A percentile compares a stretch with the other conserved stretches of the same genome.
These are phyloP conservation scores for Maniola hyperantus DNA, from an alignment of 2,888 invertebrate genomes.

Conservation along the genomic window DNA sequence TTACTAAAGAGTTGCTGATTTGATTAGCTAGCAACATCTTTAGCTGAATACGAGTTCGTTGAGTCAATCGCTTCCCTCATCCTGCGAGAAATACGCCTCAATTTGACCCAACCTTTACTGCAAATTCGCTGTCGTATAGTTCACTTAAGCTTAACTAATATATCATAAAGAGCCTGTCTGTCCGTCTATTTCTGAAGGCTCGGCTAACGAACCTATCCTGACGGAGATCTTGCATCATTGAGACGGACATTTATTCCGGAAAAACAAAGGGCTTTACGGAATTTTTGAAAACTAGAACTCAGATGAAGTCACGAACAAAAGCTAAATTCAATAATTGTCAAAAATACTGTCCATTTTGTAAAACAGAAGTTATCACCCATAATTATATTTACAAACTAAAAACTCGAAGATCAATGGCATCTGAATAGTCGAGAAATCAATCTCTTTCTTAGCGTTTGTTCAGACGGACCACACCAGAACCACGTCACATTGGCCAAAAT, in stretches of 20 bases:
- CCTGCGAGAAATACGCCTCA: background rate
- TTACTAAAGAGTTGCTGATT: too few relatives aligned
- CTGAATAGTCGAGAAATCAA: background rate
- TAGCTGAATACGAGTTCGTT: too few relatives aligned
- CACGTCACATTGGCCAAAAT: too few relatives aligned
- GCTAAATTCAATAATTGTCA: background rate
- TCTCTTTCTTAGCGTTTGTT: background rate
- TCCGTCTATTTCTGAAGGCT: too few relatives aligned
- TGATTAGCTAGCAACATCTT: too few relatives aligned
- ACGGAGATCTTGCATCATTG: too few relatives aligned
- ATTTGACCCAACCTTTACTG: background rate
- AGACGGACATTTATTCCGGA: background rate
- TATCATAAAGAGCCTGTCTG: background rate
- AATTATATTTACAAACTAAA: conserved; percentile 3
- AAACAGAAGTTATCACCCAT: conserved; percentile 15
- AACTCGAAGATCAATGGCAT: conserved; percentile 17
- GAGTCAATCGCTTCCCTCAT: background rate
- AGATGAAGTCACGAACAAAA: background rate
- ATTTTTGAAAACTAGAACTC: too few relatives aligned
- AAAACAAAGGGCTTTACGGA: background rate
- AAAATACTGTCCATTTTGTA: conserved; percentile 4
- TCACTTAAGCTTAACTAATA: background rate
- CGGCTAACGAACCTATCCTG: too few relatives aligned
- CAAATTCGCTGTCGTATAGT: background rate
- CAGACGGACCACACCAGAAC: too few relatives aligned